Evolutionary conservation across 2,113 vertebrate species (phyloP).

Genomic region (Sarotherodon lohbergeri): DNA sequence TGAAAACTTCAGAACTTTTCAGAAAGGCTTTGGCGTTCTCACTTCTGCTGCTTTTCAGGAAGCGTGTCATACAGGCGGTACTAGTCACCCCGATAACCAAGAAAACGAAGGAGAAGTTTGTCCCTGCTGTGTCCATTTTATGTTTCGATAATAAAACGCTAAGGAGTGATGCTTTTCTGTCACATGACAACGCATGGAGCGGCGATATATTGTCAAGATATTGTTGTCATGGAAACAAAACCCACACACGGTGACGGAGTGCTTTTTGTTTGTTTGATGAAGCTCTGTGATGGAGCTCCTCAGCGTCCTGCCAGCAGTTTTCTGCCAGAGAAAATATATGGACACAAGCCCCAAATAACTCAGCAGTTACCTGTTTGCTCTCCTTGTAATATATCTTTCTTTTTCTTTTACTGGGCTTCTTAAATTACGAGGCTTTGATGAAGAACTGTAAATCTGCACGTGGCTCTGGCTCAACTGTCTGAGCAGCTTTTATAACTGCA

Average conservation of each 20-base stretch:
- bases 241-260: neutral
- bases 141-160: neutral
- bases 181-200: neutral
- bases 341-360: neutral
- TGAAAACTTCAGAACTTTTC: neutral
- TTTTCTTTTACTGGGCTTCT: neutral
- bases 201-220: neutral
- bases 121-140: neutral
- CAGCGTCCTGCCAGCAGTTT: neutral
- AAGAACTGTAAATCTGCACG: neutral
- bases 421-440: neutral
- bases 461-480: fast-evolving
- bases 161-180: neutral
- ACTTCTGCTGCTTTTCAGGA: neutral
- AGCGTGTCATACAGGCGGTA: neutral
- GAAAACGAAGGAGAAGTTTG: neutral
- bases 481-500: neutral
- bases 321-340: neutral
- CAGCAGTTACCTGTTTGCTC: neutral
- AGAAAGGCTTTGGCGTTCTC: neutral
- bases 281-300: neutral
- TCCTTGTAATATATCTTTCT: neutral
- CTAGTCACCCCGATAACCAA: neutral
- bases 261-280: neutral
- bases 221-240: neutral